phyloP scores from a whole-genome alignment of 2,113 vertebrate species.

The Orientallactaga bullata region DNA sequence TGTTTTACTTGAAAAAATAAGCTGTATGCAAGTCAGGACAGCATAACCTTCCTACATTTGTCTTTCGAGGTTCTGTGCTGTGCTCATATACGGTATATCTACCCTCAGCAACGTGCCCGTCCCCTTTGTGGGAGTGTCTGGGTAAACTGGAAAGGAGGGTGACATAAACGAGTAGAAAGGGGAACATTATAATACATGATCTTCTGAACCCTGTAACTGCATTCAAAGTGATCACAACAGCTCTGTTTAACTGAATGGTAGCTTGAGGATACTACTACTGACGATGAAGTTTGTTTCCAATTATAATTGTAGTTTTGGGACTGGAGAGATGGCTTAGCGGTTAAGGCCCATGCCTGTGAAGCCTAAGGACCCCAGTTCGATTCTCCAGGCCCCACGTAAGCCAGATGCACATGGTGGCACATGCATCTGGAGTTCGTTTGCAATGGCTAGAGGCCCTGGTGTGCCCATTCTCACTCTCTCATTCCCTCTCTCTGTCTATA shows the following conservation, averaged over 20 bases:
- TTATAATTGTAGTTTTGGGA: too few species aligned
- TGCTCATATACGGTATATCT: not conserved
- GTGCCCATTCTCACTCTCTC: too few species aligned
- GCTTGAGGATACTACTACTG: not conserved
- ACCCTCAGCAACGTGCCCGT: not conserved
- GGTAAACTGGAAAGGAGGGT: conserved; percentile 15
- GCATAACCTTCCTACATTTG: not conserved
- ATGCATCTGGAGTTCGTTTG: too few species aligned
- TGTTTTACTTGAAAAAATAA: conserved; percentile 12
- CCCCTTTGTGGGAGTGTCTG: not conserved
- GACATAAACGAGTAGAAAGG: not conserved
- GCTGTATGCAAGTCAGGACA: not conserved
- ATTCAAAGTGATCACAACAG: not conserved
- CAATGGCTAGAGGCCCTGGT: too few species aligned
- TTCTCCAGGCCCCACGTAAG: too few species aligned
- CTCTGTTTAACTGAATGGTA: not conserved
- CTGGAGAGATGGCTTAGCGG: too few species aligned
- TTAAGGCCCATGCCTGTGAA: too few species aligned
- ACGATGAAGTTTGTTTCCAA: not conserved
- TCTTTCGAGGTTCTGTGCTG: not conserved
- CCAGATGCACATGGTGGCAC: too few species aligned
- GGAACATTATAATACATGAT: not conserved
- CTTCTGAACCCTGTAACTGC: not conserved
- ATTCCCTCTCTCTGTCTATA: too few species aligned
- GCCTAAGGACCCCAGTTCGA: too few species aligned